Conservation (phyloP, 2,797 vertebrate genomes). For the Pteropus rufus region DNA sequence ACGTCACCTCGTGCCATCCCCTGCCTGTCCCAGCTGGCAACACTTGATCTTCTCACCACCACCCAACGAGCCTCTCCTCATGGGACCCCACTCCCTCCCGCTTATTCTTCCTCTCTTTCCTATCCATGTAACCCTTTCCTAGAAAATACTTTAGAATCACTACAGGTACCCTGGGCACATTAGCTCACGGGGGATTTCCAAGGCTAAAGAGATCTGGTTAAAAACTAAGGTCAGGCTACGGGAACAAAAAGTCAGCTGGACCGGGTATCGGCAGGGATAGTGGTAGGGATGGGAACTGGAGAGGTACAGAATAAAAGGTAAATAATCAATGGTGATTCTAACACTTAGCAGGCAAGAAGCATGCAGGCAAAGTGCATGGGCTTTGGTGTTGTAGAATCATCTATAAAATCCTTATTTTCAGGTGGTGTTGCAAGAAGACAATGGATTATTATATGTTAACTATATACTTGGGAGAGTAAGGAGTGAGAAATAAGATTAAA, state of each 20-base stretch:
- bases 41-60: not conserved
- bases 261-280: too few relatives aligned
- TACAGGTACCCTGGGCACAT: not conserved
- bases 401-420: not conserved
- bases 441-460: not conserved
- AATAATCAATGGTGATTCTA: not conserved
- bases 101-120: not conserved
- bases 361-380: not conserved
- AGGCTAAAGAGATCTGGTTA: not conserved
- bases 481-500: not conserved
- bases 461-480: not conserved
- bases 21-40: not conserved
- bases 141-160: not conserved
- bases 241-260: not conserved
- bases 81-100: not conserved
- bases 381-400: not conserved
- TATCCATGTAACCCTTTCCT: not conserved
- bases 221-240: not conserved
- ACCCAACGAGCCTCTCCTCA: not conserved
- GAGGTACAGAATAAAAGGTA: not conserved
- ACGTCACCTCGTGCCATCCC: not conserved
- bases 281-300: not conserved
- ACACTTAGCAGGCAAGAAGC: not conserved
- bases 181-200: not conserved
- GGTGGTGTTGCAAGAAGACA: not conserved